phyloP scores from a whole-genome alignment of 2,888 invertebrate genomes.

The Eristalis intricaria region DNA sequence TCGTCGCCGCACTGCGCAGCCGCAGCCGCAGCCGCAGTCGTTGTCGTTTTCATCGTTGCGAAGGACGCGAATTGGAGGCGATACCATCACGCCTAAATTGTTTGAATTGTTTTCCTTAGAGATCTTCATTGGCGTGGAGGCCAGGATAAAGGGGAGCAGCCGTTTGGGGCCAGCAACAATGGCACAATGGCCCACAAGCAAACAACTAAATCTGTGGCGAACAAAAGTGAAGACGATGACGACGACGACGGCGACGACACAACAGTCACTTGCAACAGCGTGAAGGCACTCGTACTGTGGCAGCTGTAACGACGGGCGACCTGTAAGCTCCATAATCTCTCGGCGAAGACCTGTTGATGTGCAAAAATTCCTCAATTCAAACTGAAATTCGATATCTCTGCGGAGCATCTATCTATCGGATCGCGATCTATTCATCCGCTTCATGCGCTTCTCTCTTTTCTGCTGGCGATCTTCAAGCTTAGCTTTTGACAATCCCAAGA shows the following conservation, averaged over 20 bases:
- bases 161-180: constrained; percentile 33
- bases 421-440: constrained; percentile 63
- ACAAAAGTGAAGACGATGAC: constrained; percentile 65
- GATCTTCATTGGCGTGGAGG: constrained; percentile 39
- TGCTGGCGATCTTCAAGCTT: neutral
- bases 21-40: neutral
- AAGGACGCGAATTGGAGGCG: constrained; percentile 69
- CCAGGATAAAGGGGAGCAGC: neutral
- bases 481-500: constrained; percentile 57
- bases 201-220: constrained; percentile 65
- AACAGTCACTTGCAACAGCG: constrained; percentile 19
- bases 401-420: constrained; percentile 64
- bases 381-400: constrained; percentile 64
- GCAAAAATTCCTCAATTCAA: constrained; percentile 63
- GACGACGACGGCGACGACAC: neutral
- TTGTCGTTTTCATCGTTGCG: constrained; percentile 31
- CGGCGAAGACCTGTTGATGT: constrained; percentile 67
- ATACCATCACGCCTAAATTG: constrained; percentile 71
- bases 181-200: constrained; percentile 65
- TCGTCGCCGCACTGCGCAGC: neutral
- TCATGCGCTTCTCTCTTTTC: constrained; percentile 27
- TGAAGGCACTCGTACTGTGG: neutral
- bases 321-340: constrained; percentile 22
- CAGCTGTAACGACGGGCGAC: constrained; percentile 9
- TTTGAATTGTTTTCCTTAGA: constrained; percentile 64